Conservation (phyloP, 2,113 vertebrate species). For the Crotalus tigris region DNA sequence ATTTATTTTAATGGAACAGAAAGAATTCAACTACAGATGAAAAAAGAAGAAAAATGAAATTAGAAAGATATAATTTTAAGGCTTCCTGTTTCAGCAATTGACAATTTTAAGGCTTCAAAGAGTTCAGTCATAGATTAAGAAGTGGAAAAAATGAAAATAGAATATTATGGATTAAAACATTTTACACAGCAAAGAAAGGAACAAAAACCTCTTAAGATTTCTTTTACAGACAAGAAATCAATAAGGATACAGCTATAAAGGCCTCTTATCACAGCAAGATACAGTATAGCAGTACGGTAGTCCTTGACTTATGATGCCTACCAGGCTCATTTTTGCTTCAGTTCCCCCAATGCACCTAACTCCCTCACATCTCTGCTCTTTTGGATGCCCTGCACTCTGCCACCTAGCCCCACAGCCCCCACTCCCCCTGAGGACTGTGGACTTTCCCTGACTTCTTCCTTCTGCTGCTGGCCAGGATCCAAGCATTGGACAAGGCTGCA, state of each 20-base stretch:
- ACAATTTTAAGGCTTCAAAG: neutral
- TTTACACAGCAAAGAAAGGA: neutral
- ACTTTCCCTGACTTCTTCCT: no score
- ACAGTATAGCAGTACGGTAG: neutral
- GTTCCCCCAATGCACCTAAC: no score
- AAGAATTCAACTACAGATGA: neutral
- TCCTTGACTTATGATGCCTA: neutral
- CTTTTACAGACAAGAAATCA: neutral
- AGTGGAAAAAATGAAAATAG: neutral
- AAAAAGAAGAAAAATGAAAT: neutral
- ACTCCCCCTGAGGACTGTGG: no score
- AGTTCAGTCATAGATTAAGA: neutral
- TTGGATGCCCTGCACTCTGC: no score
- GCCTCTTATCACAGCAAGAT: neutral
- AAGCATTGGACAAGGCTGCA: no score
- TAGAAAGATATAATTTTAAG: neutral
- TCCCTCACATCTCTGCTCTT: no score
- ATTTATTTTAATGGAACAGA: neutral
- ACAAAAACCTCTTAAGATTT: neutral
- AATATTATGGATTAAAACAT: neutral
- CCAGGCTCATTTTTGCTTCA: no score
- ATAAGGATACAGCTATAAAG: neutral
- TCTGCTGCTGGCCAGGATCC: no score
- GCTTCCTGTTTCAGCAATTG: neutral
- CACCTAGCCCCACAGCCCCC: no score